Base-by-base conservation (phyloP, 2,888 invertebrate species). In the Pseudoips prasinana region DNA sequence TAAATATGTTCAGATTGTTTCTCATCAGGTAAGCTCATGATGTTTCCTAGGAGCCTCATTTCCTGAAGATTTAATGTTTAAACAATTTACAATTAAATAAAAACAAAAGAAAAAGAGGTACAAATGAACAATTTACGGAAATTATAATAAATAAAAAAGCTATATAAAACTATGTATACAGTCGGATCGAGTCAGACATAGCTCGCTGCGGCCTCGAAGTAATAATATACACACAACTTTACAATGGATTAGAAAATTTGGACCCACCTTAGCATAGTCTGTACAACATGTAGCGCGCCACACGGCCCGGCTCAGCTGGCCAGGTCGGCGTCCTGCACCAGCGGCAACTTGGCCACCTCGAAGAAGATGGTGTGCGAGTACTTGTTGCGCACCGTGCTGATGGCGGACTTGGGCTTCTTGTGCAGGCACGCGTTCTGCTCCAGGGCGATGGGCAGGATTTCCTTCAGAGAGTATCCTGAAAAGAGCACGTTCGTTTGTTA, bases 341-440 rank as follows among this genome's bases (percentile, higher is more conserved):
- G 84, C 10, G 95, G 93, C 46, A 94, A 92, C 78, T 95, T 95
- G 43, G 97, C 96, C 37, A 97, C 97, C 90, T 96, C 95, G 73
- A 95, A 96, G 88, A 98, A 98, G 72, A 97, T 95, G 62, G 93
- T 93, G 82, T 98, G 98, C 2, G 96, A 96, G 77, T 98, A 98
- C 87, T 98, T 98, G 78, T 94, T 96, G 51, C 94, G 90, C 33
- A 98, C 94, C 17, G 98, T 97, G 85, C 93, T 93, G 53, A 97
- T 90, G 39, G 94, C 92, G 18, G 93, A 91, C 64, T 93, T 93
- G n/a, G 93, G 93, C 62, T 94, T 94, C 62, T 92, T 91, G 64
- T 94, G 93, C 1, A 98, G 86, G 39, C 93, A 92, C 18, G 91
- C 90, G 84, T 98, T 97, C 30, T 97, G 90, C 8, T 91, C 79